Evolutionary conservation across 2,113 vertebrate species (phyloP).

Genomic region (Pachycephala philippinensis): DNA sequence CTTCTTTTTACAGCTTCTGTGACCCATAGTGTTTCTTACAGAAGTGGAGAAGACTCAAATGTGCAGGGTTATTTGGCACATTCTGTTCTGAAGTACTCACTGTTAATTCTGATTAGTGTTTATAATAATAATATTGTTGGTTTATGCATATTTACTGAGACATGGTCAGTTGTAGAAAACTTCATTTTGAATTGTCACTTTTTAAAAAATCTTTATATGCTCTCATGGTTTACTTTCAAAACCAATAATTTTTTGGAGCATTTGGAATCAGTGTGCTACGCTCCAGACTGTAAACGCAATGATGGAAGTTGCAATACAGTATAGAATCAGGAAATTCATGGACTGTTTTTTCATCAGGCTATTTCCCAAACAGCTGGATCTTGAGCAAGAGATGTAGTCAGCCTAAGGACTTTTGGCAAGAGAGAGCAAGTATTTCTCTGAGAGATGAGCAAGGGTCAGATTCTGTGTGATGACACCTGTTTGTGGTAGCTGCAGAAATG

Average conservation of each 20-base stretch:
- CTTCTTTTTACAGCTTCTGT: background rate
- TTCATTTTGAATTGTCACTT: background rate
- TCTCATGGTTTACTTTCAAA: background rate
- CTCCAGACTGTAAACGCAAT: background rate
- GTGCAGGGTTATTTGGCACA: background rate
- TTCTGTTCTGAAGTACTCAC: background rate
- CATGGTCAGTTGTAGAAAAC: background rate
- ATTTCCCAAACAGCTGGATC: background rate
- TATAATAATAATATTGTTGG: background rate
- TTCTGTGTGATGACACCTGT: background rate
- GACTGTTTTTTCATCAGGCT: background rate
- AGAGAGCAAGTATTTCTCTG: background rate
- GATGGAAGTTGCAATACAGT: background rate
- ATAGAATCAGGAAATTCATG: background rate
- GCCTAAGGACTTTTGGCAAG: background rate
- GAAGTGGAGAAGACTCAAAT: background rate
- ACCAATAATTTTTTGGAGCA: fast-evolving
- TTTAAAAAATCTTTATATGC: background rate
- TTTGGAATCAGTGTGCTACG: background rate
- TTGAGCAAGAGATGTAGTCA: background rate
- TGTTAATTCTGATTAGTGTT: background rate
- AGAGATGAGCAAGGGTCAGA: background rate
- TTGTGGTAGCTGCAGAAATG: background rate
- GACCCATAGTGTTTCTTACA: background rate
- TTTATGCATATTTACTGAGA: background rate